These are phyloP conservation scores for Leptatherina wallacei DNA, from an alignment of 2,797 vertebrate genomes.

Conservation along the genomic window DNA sequence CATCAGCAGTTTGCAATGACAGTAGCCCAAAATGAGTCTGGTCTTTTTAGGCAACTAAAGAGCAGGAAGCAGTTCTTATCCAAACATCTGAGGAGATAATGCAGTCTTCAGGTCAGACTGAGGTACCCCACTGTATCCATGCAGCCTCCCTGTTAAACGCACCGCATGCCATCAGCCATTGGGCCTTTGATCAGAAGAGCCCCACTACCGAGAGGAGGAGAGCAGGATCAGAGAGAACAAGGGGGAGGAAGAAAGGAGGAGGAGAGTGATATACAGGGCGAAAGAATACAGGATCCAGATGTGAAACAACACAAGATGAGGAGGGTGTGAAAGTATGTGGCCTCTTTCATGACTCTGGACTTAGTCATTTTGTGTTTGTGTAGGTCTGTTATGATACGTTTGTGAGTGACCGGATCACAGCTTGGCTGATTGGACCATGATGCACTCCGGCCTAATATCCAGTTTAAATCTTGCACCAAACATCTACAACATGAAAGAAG, in stretches of 20 bases:
- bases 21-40: slow-evolving; percentile 41
- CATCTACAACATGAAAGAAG: neutral
- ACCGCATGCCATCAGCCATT: slow-evolving; percentile 64
- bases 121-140: slow-evolving; percentile 53
- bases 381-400: slow-evolving; percentile 7
- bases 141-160: slow-evolving; percentile 54
- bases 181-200: slow-evolving; percentile 74
- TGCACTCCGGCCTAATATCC: neutral
- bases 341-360: slow-evolving; percentile 56
- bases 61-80: slow-evolving; percentile 14
- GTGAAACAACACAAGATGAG: slow-evolving; percentile 75
- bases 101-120: slow-evolving; percentile 19
- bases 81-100: slow-evolving; percentile 29
- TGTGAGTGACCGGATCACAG: slow-evolving; percentile 10
- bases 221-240: slow-evolving; percentile 64
- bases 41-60: slow-evolving; percentile 20
- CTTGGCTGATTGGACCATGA: slow-evolving; percentile 2
- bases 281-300: slow-evolving; percentile 81
- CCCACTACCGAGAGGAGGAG: slow-evolving; percentile 64
- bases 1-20: slow-evolving; percentile 30
- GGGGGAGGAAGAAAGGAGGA: slow-evolving; percentile 58
- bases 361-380: slow-evolving; percentile 27
- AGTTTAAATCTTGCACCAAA: neutral
- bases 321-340: slow-evolving; percentile 77
- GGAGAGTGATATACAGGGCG: slow-evolving; percentile 75